Conservation (phyloP, 2,113 vertebrate species). For the Hyperopisus bebe region DNA sequence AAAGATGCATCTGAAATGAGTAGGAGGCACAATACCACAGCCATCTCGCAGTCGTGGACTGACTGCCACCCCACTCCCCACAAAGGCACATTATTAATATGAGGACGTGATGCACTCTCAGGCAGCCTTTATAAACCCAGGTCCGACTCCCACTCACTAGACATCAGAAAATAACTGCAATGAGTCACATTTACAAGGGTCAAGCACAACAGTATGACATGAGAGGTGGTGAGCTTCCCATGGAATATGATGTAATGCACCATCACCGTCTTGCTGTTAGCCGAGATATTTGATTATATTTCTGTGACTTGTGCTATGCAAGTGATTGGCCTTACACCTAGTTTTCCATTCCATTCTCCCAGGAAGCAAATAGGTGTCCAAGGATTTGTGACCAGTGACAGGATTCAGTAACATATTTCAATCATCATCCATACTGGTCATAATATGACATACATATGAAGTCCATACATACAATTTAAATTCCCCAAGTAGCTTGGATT, state of each 20-base stretch:
- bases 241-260: neutral
- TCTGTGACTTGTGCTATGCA: neutral
- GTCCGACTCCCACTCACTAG: neutral
- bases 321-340: neutral
- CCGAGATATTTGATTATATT: neutral
- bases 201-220: neutral
- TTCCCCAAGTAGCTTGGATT: neutral
- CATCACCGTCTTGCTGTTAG: neutral
- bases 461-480: neutral
- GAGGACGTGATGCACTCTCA: neutral
- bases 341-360: neutral
- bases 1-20: neutral
- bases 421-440: neutral
- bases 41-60: neutral
- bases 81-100: neutral
- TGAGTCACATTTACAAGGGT: neutral
- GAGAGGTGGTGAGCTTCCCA: neutral
- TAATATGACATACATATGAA: neutral
- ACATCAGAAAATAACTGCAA: neutral
- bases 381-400: neutral
- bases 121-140: neutral
- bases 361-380: neutral
- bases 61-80: neutral
- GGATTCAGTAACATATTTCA: neutral
- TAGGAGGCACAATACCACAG: neutral